Base-by-base conservation (phyloP, 2,888 invertebrate genomes). In the Drosophila birchii region DNA sequence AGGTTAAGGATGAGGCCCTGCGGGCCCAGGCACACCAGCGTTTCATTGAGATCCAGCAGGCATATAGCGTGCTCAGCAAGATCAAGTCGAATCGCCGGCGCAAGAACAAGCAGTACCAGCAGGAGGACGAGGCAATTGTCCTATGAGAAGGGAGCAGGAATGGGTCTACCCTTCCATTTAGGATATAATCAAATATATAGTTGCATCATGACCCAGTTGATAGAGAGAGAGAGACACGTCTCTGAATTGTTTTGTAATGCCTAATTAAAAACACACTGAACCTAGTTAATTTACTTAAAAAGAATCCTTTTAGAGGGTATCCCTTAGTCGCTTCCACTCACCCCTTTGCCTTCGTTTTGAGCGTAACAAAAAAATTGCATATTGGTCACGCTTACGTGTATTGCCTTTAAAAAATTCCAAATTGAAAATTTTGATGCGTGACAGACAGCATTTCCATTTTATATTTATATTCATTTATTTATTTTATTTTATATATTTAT, bases 41-140 rank as follows among this genome's bases (percentile, higher is more conserved):
- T 59, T 98, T 98, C 91, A 97, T 98, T 94, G 97, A 98, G 88
- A 97, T 98, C 74, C 98, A 98, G 88, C 96, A 97, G 90, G 98
- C 98, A 0, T 98, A 98, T 91, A 98, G 97, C 90, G 95, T 96
- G 47, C 93, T 98, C 0, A 97, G 97, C 11, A 96, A 95, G 81
- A 96, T 96, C 79, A 97, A 97, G 90, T 95, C 95, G 59, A 95
- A 96, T 76, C 93, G 97, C 56, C 94, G 95, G 76, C 93, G 95
- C 58, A 94, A 95, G 76, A 97, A 97, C 90, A 96, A 96, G 84
- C 95, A 95, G 84, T 95, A 93, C 61, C 94, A 93, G 61, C 93
- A 94, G 0, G 94, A 94, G 44, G 90, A 86, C 16, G 70, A 59
- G 9, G 58, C 90, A 8, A 90, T 91, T n/a, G 81, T 85, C 11